Conservation (phyloP, 1,140 invertebrate species). For the Macrostomum lignano region DNA sequence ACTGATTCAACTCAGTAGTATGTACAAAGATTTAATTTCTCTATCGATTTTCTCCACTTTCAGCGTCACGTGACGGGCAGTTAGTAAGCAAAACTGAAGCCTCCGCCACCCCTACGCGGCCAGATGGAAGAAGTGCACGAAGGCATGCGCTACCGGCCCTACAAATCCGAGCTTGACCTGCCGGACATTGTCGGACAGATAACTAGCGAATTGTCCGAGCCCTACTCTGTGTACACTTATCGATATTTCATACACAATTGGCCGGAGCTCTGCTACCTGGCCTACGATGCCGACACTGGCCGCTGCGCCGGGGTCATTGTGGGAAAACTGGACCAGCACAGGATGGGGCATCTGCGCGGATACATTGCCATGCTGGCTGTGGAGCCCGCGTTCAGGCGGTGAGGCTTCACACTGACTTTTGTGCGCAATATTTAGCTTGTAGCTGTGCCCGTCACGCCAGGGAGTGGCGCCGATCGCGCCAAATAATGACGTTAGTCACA, state of each 20-base stretch:
- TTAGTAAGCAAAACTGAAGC: too few relatives aligned
- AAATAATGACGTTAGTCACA: too few relatives aligned
- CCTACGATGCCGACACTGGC: slow-evolving; percentile 37
- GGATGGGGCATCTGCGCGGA: slow-evolving; percentile 41
- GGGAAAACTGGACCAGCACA: slow-evolving; percentile 64
- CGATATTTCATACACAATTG: slow-evolving; percentile 99
- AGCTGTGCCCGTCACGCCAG: too few relatives aligned
- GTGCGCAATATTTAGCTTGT: too few relatives aligned
- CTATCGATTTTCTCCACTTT: too few relatives aligned
- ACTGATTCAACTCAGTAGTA: too few relatives aligned
- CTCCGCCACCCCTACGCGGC: too few relatives aligned
- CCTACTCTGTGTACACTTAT: slow-evolving; percentile 98
- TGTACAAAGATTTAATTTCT: too few relatives aligned
- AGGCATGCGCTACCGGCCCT: slow-evolving; percentile 37
- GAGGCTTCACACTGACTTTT: too few relatives aligned
- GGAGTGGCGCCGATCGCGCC: too few relatives aligned
- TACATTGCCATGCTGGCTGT: slow-evolving; percentile 98
- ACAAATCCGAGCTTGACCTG: slow-evolving; percentile 65
- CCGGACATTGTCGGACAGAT: slow-evolving; percentile 87
- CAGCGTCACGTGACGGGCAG: too few relatives aligned
- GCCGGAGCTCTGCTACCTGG: slow-evolving; percentile 56
- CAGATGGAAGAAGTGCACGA: too few relatives aligned
- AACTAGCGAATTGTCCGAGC: slow-evolving; percentile 90
- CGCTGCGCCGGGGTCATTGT: slow-evolving; percentile 84
- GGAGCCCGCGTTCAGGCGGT: slow-evolving; percentile 70